Base-by-base conservation (phyloP, 2,888 invertebrate genomes). In the Cistogaster globosa region DNA sequence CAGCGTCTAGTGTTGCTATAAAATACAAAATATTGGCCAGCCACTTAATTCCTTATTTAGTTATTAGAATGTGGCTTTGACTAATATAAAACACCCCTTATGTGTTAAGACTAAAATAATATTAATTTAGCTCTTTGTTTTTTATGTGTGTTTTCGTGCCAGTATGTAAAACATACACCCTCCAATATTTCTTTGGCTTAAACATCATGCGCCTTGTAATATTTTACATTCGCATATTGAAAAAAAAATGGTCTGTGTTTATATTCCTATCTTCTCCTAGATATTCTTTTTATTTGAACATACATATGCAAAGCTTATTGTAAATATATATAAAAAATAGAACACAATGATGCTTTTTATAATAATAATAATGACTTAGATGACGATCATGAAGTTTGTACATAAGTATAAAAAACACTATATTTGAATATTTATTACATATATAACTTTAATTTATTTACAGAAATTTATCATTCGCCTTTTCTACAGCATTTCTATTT, bases 391-490 rank as follows among this genome's bases (percentile, higher is more conserved):
- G 51, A 67, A 51, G 67, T 42, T 32, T 32, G 12, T 42, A 42
- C 42, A 14, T 16, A 36, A 55, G 36, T 22, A 55, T 8, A 18
- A 53, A 18, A 45, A 75, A 14, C 53, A 63, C 26, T 72, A 60
- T 76, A 84, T 84, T 84, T 84, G 76, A 76, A 89, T 90, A 90
- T 91, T 91, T 89, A 90, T 88, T 87, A 88, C 89, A 90, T 87
- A 89, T 88, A 91, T 90, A 91, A 89, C 89, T 89, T 88, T 90
- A 89, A 91, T 90, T 91, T 91, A 91, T 91, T 87, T 89, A 84
- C 86, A 86, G 87, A 87, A 91, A 91, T 91, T 91, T 91, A 88
- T 91, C 91, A 80, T 79, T 71, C 12, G 45, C 36, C 42, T 71
- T 14, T 45, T 57, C 8, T 20, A 36, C 12, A 55, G 53, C 42